phyloP scores from a whole-genome alignment of 2,113 vertebrate species.

The Trachemys scripta region DNA sequence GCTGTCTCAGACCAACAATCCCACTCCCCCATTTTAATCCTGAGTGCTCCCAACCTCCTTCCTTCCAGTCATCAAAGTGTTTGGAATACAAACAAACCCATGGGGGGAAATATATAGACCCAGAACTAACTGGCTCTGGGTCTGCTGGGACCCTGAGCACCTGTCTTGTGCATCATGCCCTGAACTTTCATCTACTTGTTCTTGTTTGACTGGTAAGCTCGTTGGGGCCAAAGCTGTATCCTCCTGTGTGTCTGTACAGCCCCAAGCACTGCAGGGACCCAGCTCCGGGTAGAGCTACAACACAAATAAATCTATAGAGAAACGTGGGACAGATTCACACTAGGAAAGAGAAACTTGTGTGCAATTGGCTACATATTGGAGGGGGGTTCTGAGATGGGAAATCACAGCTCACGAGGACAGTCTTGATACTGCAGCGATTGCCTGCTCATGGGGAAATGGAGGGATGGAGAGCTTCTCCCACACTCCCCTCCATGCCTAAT shows the following conservation, averaged over 20 bases:
- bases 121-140: background rate
- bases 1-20: background rate
- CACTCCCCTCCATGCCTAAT: background rate
- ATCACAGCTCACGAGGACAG: background rate
- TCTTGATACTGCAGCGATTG: background rate
- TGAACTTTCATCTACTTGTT: background rate
- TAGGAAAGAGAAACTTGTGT: background rate
- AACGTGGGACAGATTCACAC: background rate
- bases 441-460: background rate
- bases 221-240: background rate
- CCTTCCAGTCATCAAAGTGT: background rate
- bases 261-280: background rate
- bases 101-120: background rate
- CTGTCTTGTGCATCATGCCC: background rate
- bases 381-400: background rate
- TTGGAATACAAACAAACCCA: background rate
- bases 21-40: background rate
- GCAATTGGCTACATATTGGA: background rate
- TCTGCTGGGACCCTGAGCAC: background rate
- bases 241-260: background rate
- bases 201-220: background rate
- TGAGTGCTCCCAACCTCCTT: background rate
- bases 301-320: background rate
- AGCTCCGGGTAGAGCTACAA: background rate
- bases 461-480: no score